Conservation (phyloP, 2,888 invertebrate genomes). For the Pelosia muscerda region DNA sequence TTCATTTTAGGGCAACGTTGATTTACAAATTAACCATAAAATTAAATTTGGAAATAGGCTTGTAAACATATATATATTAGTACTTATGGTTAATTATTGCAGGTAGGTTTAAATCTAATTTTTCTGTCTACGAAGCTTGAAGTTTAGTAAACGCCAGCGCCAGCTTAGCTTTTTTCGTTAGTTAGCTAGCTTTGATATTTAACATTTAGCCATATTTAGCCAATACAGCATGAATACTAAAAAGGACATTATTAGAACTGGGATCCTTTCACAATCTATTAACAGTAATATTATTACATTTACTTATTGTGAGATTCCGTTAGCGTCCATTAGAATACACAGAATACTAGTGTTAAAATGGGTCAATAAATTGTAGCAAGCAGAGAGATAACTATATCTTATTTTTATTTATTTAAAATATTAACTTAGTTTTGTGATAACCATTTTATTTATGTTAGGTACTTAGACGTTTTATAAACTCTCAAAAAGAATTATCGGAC, state of each 20-base stretch:
- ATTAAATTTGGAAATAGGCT: no score
- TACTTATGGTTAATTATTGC: background rate
- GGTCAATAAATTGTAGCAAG: no score
- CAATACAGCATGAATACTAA: background rate
- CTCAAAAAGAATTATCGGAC: background rate
- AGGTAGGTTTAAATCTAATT: background rate
- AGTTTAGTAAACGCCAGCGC: slow-evolving; percentile 16
- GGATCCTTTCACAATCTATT: background rate
- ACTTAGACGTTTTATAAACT: background rate
- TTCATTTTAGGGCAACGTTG: background rate
- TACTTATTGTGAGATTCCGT: no score
- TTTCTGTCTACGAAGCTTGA: slow-evolving; percentile 11
- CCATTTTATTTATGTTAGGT: background rate
- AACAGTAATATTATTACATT: no score
- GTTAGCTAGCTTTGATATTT: slow-evolving; percentile 37
- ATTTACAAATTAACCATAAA: background rate
- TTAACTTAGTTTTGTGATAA: background rate
- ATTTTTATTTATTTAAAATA: background rate
- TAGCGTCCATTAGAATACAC: no score
- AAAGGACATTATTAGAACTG: background rate
- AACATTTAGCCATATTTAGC: background rate
- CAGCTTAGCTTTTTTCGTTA: slow-evolving; percentile 35
- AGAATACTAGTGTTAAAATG: no score
- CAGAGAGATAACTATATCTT: no score
- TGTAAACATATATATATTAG: no score